Percentiles rank a stretch among this genome's conserved stretches.
These are phyloP conservation scores for Tragopan temminckii DNA, from an alignment of 2,797 vertebrate genomes.

Conservation along the genomic window DNA sequence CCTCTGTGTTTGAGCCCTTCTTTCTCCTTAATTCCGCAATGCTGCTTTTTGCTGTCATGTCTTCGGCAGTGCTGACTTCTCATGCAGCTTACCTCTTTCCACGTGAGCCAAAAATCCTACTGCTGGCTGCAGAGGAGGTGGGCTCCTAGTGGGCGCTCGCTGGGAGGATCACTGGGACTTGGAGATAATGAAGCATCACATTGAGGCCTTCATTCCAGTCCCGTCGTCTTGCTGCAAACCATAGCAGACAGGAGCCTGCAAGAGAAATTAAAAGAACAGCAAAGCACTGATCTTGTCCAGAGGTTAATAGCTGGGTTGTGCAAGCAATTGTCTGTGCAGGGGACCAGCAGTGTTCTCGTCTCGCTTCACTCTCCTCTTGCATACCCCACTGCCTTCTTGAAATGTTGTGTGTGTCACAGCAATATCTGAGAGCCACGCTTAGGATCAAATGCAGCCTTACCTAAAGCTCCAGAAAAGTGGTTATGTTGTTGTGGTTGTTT, in stretches of 20 bases:
- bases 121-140: accelerated
- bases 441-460: constrained; percentile 19
- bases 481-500: neutral
- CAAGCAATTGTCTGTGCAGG: neutral
- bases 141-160: accelerated
- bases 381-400: neutral
- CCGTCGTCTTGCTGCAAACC: neutral
- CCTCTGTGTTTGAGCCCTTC: neutral
- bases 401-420: neutral
- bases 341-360: neutral
- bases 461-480: neutral
- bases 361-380: neutral
- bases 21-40: too few species aligned
- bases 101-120: neutral
- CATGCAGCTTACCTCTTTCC: neutral
- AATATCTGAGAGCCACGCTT: neutral
- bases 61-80: neutral
- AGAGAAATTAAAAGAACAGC: neutral
- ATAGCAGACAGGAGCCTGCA: neutral
- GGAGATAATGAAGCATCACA: accelerated
- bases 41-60: neutral
- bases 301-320: neutral
- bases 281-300: neutral
- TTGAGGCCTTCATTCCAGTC: neutral
- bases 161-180: neutral